Base-by-base conservation (phyloP, 2,113 vertebrate species). In the Ornithorhynchus anatinus region DNA sequence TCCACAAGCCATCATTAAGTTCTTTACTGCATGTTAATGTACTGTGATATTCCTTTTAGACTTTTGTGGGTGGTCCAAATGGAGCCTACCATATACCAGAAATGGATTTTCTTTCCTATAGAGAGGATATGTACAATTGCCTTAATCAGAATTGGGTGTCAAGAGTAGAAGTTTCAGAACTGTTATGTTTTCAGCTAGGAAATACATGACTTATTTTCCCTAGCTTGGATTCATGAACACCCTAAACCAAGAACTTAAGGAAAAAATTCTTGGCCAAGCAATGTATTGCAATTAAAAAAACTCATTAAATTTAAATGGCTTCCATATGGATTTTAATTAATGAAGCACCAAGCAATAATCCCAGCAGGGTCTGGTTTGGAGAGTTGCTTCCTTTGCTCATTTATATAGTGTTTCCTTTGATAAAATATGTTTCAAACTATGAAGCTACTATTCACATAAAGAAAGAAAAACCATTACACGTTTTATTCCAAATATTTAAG, bases 401-500 rank as follows among this genome's bases (percentile, higher is more conserved):
- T 60, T 68, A 1, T 68, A 23, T 44, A 80, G 42, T 48, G 42
- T 77, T 86, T 84, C 76, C 36, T 65, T 80, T 62, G 59, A 54
- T 48, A 27, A 84, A 71, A 16, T 59, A 48, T 71, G 57, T 54
- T 59, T 77, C 59, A 87, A 20, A 38, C 63, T 79, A 61, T 62
- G 45, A 43, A 84, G 39, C 38, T 70, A 59, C 51, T 52, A 40
- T 37, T 81, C 33, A 33, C 75, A 84, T 58, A 62, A 89, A 77
- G 69, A 82, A 81, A 88, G 52, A 59, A 86, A 71, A 86, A 40
- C 8, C 27, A 75, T 81, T 88, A 66, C 23, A 68, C 54, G 67
- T 84, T 84, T 81, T 77, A 80, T 83, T 74, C 71, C 54, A 93
- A 90, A 91, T 63, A 87, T 92, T 90, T 88, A 79, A 89, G 65